Evolutionary conservation across 2,797 vertebrate genomes (phyloP), one percentile per base, ranked within the genome.

Genomic region (Intellagama lesueurii): DNA sequence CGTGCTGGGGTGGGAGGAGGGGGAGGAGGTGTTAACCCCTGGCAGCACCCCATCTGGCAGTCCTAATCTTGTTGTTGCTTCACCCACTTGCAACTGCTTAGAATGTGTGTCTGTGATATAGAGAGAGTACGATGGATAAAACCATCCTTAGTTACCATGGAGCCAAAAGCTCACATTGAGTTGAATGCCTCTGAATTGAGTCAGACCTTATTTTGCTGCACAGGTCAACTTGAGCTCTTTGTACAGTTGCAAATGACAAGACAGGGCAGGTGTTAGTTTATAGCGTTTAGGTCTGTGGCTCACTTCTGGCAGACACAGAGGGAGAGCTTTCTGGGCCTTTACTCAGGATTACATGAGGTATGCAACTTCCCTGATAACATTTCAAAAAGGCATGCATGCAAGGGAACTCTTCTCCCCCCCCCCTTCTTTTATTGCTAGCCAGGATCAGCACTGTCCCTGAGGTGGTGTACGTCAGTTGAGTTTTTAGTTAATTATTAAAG

Each of bases 221-320:
- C 3, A 26, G 79, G 30, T 44, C 56, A 64, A 82, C 69, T 44
- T 66, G 52, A 32, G 28, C 28, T 77, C 44, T 69, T 88, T 84
- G 81, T 52, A 6, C 5, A 24, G 44, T 11, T n/a, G 75, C n/a
- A 49, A 40, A 9, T 83, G 81, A 83, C 69, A 64, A 73, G 60
- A 73, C 44, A 70, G 60, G 16, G 72, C 87, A 88, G 72, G 87
- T 84, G 73, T 56, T 35, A 30, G 72, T 40, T 88, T 88, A 69
- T 83, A n/a, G 81, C 44, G 72, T 82, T 64, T 83, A 88, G 32
- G 87, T 24, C 49, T 83, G 32, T n/a, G 28, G 30, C 56, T 16
- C 49, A 40, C 7, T 0, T 11, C 26, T 86, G 64, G 16, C 86
- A 80, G 76, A 86, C 87, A 26, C 11, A 80, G 79, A 73, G 28